These are phyloP conservation scores for Philopotamus ludificatus DNA, from an alignment of 1,140 invertebrate genomes.

Conservation along the genomic window DNA sequence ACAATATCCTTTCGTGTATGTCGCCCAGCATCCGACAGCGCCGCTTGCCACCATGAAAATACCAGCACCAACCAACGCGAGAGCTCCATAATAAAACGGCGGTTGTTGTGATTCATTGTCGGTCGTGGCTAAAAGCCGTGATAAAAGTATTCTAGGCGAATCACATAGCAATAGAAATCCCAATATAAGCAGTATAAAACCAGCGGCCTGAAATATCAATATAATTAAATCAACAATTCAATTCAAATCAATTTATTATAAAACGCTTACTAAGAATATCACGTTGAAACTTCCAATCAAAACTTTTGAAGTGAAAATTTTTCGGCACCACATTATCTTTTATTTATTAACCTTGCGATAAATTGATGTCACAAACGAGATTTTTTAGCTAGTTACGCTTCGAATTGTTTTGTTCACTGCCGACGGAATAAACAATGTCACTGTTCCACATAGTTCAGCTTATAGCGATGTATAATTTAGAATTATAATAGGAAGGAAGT, in stretches of 20 bases:
- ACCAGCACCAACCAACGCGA: constrained; percentile 65
- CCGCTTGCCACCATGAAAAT: constrained; percentile 64
- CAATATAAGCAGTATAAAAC: constrained; percentile 65
- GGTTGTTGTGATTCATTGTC: constrained; percentile 62
- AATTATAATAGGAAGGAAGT: constrained; percentile 41
- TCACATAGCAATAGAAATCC: constrained; percentile 71
- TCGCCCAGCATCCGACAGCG: constrained; percentile 75
- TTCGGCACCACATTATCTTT: constrained; percentile 49
- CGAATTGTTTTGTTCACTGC: too few relatives aligned
- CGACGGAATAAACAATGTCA: too few relatives aligned
- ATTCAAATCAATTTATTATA: neutral
- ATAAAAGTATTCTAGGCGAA: constrained; percentile 65
- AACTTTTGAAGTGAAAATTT: constrained; percentile 49
- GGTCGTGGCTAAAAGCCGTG: constrained; percentile 62
- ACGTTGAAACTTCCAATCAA: constrained; percentile 53
- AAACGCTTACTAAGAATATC: constrained; percentile 53
- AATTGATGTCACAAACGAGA: too few relatives aligned
- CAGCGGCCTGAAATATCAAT: constrained; percentile 63
- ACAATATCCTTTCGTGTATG: constrained; percentile 70
- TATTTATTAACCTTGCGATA: too few relatives aligned
- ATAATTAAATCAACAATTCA: neutral
- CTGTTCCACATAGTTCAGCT: neutral
- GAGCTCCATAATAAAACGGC: constrained; percentile 70
- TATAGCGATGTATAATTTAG: constrained; percentile 17
- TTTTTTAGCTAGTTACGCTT: too few relatives aligned